These are phyloP conservation scores for Drosophila helvetica DNA, from an alignment of 2,888 invertebrate species.

Conservation along the genomic window DNA sequence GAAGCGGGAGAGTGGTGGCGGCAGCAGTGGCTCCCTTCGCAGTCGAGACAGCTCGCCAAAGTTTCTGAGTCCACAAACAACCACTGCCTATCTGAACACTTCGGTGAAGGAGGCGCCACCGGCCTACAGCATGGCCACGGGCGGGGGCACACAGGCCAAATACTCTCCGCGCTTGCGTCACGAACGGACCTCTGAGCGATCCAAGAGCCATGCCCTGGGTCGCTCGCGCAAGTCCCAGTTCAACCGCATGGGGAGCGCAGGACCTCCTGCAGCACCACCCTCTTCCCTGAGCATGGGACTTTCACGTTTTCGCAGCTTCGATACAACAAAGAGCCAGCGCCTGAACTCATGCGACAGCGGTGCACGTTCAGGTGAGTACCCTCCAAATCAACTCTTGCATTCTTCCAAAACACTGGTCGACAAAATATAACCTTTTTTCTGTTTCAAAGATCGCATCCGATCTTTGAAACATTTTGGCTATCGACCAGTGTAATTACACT, in stretches of 20 bases:
- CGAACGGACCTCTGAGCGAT: conserved; percentile 79
- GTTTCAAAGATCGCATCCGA: too few species aligned
- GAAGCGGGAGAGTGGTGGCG: conserved; percentile 80
- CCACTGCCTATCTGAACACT: conserved; percentile 81
- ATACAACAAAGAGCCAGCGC: conserved; percentile 85
- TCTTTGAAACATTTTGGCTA: too few species aligned
- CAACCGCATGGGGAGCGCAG: conserved; percentile 69
- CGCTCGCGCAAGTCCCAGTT: conserved; percentile 86
- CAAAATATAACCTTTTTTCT: too few species aligned
- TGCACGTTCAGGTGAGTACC: conserved; percentile 83
- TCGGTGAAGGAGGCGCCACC: conserved; percentile 82
- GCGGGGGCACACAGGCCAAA: conserved; percentile 45
- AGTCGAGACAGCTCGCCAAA: conserved; percentile 83
- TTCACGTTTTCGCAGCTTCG: conserved; percentile 87
- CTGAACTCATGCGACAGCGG: conserved; percentile 85
- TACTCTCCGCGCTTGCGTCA: conserved; percentile 74
- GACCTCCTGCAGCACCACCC: conserved; percentile 27
- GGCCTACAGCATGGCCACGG: conserved; percentile 68
- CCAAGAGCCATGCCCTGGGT: conserved; percentile 79
- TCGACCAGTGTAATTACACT: too few species aligned
- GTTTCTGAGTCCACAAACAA: conserved; percentile 79
- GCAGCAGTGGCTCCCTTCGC: conserved; percentile 71
- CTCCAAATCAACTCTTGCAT: not conserved
- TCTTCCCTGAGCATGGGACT: conserved; percentile 82
- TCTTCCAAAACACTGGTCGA: too few species aligned